Base-by-base conservation (phyloP, 2,888 invertebrate species). In the Gibbula magus region DNA sequence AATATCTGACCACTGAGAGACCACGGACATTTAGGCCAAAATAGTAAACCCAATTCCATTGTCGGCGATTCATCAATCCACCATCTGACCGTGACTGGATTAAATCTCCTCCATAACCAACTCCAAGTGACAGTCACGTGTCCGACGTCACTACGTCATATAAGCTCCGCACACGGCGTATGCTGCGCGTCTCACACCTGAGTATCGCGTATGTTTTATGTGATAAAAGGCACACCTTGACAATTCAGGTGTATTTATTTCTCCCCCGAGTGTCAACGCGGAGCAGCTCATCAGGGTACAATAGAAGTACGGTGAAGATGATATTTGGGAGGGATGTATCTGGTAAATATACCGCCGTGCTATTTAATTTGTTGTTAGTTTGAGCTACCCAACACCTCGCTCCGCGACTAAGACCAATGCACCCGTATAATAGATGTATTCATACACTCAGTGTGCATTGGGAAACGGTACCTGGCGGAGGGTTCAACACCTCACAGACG, bases 171-270 rank as follows among this genome's bases (percentile, higher is more conserved):
- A 45, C 45, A 8, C 45, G 45, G 10, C 45, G 45, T 45, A 45
- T 10, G 45, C 45, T 45, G 45, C 1, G 4, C 13, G 10, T 13
- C 45, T 45, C 45, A 45, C 45, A 45, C 45, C 45, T 45, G 45
- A 13, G 45, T 45, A 45, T 45, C 45, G 56, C 56, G 22, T 56
- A 20, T 56, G 25, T 2, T 56, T 56, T 10, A 25, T 4, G 4
- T 32, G 70, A 70, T 70, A 70, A 67, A 70, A 35, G 70, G 39
- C 35, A 29, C 70, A 70, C 70, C 70, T 70, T 25, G 29, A n/a
- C 35, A 70, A 70, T 70, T 70, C 70, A 70, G 29, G 35, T 70
- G 25, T 39, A 70, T 70, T 70, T 70, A 70, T 70, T 70, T 70
- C 70, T 70, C 29, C 20, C 70, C 70, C 25, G 29, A 18, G 32